Percentiles rank a stretch among this genome's conserved stretches.
Evolutionary conservation across 2,797 vertebrate genomes (phyloP).

Genomic region (Mus spretus): DNA sequence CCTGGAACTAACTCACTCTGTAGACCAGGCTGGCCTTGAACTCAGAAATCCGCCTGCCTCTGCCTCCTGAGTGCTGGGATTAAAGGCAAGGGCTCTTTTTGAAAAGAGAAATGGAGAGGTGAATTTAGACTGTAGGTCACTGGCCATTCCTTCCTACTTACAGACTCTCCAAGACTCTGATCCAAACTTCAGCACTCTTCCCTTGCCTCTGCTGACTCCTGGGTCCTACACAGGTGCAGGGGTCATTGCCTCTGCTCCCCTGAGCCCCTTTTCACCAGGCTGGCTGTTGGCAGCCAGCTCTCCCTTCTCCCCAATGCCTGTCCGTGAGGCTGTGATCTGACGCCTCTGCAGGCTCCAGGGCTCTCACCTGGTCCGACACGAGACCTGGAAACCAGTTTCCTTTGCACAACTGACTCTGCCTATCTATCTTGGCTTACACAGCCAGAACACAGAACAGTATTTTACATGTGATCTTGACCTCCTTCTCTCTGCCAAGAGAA

Average conservation of each 20-base stretch:
- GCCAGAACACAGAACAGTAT: neutral
- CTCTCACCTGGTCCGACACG: neutral
- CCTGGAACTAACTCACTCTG: too few species aligned
- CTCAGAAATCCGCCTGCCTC: too few species aligned
- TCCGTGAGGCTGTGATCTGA: neutral
- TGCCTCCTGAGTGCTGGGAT: too few species aligned
- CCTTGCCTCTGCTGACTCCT: neutral
- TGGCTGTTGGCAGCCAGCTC: neutral
- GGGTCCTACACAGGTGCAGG: neutral
- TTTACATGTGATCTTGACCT: neutral
- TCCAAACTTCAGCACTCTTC: neutral
- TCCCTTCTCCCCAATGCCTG: neutral
- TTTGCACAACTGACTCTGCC: neutral
- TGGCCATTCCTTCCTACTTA: neutral
- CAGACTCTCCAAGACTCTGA: neutral
- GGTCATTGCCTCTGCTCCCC: neutral
- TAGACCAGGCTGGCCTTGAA: too few species aligned
- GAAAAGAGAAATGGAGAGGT: neutral
- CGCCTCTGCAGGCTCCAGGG: neutral
- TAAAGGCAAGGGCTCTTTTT: neutral
- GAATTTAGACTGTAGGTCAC: too few species aligned
- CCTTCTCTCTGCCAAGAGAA: neutral
- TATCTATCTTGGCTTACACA: neutral
- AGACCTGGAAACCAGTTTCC: constrained; percentile 45
- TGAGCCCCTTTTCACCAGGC: neutral